These are phyloP conservation scores for Centroberyx gerrardi DNA, from an alignment of 2,797 vertebrate genomes.

Conservation along the genomic window DNA sequence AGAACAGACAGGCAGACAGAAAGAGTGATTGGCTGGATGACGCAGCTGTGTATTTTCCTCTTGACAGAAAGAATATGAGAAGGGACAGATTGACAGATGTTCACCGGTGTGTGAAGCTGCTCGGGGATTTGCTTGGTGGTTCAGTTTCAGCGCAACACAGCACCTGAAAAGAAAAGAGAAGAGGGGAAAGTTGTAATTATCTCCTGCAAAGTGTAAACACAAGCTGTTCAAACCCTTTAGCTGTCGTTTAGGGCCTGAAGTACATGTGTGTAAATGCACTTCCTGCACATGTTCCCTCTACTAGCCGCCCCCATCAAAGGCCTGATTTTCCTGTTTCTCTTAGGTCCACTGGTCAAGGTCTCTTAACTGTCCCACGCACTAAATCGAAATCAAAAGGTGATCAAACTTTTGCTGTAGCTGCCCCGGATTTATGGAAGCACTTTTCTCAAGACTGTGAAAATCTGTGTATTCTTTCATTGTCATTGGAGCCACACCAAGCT, in stretches of 20 bases:
- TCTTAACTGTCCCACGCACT: too few relatives aligned
- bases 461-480: not conserved
- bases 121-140: slow-evolving; percentile 28
- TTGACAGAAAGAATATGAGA: slow-evolving; percentile 21
- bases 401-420: too few relatives aligned
- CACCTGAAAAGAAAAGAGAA: slow-evolving; percentile 67
- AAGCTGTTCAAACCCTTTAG: not conserved
- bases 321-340: too few relatives aligned
- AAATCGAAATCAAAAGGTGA: too few relatives aligned
- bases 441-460: too few relatives aligned
- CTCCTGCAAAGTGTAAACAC: not conserved
- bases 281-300: too few relatives aligned
- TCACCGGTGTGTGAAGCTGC: not conserved
- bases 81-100: slow-evolving; percentile 13
- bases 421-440: too few relatives aligned
- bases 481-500: slow-evolving; percentile 4
- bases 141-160: slow-evolving; percentile 65
- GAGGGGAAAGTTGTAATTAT: not conserved
- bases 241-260: too few relatives aligned
- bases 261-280: too few relatives aligned
- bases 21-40: slow-evolving; percentile 4
- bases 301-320: too few relatives aligned
- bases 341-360: too few relatives aligned
- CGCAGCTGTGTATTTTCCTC: not conserved
- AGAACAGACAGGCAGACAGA: slow-evolving; percentile 5